Percentiles rank a stretch among this genome's conserved stretches.
Conservation (phyloP, 2,113 vertebrate genomes). For the Zosterops hypoxanthus region DNA sequence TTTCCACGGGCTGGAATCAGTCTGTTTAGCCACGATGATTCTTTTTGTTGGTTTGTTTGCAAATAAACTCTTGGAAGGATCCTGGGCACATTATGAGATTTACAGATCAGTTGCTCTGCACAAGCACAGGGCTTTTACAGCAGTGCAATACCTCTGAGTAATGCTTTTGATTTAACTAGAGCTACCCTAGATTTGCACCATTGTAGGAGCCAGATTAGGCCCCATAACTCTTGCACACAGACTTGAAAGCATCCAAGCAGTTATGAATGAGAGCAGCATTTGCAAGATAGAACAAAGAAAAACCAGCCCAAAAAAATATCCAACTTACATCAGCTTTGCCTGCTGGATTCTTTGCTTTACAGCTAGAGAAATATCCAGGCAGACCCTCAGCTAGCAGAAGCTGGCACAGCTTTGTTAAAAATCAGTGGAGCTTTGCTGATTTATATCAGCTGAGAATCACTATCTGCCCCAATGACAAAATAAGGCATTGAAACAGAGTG, state of each 20-base stretch:
- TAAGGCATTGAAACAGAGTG: slow-evolving; percentile 40
- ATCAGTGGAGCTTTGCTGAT: slow-evolving; percentile 70
- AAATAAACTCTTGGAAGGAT: slow-evolving; percentile 60
- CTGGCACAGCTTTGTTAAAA: slow-evolving; percentile 69
- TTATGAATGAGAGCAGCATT: slow-evolving; percentile 42
- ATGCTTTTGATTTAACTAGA: slow-evolving; percentile 41
- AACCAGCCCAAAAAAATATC: not conserved
- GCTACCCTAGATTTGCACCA: slow-evolving; percentile 42
- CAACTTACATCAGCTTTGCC: slow-evolving; percentile 46
- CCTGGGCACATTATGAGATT: slow-evolving; percentile 22
- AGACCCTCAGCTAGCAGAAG: slow-evolving; percentile 59
- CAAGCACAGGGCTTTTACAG: slow-evolving; percentile 13
- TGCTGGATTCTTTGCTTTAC: slow-evolving; percentile 32
- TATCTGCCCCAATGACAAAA: slow-evolving; percentile 65
- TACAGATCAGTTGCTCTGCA: slow-evolving; percentile 41
- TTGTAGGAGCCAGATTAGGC: slow-evolving; percentile 43
- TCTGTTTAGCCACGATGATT: slow-evolving; percentile 22
- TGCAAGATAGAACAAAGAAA: slow-evolving; percentile 35
- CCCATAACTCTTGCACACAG: not conserved
- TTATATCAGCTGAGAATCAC: slow-evolving; percentile 65
- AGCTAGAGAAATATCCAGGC: slow-evolving; percentile 23
- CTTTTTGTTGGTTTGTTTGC: slow-evolving; percentile 64
- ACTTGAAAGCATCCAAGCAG: slow-evolving; percentile 30
- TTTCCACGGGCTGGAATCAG: slow-evolving; percentile 8
- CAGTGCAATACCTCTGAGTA: slow-evolving; percentile 30